Evolutionary conservation across 2,113 vertebrate genomes (phyloP).

Genomic region (Hoplias malabaricus): DNA sequence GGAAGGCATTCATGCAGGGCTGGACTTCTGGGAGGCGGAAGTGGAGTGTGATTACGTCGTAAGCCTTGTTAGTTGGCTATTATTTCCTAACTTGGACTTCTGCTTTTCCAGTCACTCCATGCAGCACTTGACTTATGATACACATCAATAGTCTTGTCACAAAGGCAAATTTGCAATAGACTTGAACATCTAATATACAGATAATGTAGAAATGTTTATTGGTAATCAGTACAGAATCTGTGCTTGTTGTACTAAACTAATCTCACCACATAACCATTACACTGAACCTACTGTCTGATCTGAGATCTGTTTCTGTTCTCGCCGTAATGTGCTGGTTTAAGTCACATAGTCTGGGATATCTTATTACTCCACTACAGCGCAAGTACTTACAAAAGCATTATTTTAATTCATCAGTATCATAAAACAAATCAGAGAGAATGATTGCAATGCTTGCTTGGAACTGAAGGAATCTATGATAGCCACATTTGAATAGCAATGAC

Average conservation of each 20-base stretch:
- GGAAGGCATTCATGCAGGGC: conserved; percentile 56
- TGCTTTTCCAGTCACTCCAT: conserved; percentile 64
- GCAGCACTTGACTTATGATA: conserved; percentile 1
- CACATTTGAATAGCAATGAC: not conserved
- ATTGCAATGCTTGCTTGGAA: not conserved
- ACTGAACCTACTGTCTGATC: not conserved
- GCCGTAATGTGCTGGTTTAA: conserved; percentile 26
- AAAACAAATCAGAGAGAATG: no score
- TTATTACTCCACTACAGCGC: conserved; percentile 36
- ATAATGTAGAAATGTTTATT: not conserved
- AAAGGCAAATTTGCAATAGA: not conserved
- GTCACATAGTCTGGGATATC: conserved; percentile 45
- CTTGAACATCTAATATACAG: not conserved
- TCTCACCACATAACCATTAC: conserved; percentile 52
- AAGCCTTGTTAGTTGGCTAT: conserved; percentile 70
- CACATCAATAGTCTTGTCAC: not conserved
- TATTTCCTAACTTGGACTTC: conserved; percentile 75
- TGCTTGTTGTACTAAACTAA: conserved; percentile 53
- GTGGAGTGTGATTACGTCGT: conserved; percentile 63
- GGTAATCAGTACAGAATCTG: no score
- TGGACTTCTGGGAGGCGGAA: conserved; percentile 59
- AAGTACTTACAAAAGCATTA: not conserved
- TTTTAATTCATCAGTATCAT: conserved; percentile 2
- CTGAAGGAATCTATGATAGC: no score
- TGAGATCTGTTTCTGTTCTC: conserved; percentile 31